Evolutionary conservation across 2,113 vertebrate genomes (phyloP).

Genomic region (Malurus melanocephalus): DNA sequence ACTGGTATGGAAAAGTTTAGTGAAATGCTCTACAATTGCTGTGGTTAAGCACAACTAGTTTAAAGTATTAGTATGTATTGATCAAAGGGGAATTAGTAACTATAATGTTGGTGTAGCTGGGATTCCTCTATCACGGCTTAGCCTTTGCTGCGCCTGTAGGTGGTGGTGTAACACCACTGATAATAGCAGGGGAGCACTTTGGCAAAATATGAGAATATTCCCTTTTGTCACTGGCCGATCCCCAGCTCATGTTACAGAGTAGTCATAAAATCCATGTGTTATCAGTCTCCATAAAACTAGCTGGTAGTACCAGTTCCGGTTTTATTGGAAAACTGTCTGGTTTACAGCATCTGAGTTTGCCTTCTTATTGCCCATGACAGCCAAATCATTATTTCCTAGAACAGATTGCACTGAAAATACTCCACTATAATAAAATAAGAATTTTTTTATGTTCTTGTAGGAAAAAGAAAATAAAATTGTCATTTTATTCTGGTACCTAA

Average conservation of each 20-base stretch:
- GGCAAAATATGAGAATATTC: neutral
- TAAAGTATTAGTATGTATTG: neutral
- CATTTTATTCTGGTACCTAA: neutral
- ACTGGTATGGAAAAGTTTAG: neutral
- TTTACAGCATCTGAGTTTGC: neutral
- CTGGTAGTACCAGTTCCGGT: neutral
- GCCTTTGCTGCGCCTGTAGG: neutral
- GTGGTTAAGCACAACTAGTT: neutral
- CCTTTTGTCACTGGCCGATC: neutral
- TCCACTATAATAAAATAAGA: neutral
- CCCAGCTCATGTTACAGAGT: neutral
- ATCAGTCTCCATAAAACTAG: neutral
- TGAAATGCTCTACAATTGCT: neutral
- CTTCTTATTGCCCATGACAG: neutral
- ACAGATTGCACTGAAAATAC: neutral
- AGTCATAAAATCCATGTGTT: neutral
- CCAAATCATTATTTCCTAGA: neutral
- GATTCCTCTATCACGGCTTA: neutral
- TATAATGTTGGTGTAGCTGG: neutral
- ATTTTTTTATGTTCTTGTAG: neutral
- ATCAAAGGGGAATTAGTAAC: neutral
- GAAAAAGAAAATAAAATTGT: neutral
- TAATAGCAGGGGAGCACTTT: rapidly evolving
- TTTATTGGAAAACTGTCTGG: neutral
- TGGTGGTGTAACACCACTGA: neutral